phyloP scores from a whole-genome alignment of 2,797 vertebrate species.

The Leptoclinus maculatus region DNA sequence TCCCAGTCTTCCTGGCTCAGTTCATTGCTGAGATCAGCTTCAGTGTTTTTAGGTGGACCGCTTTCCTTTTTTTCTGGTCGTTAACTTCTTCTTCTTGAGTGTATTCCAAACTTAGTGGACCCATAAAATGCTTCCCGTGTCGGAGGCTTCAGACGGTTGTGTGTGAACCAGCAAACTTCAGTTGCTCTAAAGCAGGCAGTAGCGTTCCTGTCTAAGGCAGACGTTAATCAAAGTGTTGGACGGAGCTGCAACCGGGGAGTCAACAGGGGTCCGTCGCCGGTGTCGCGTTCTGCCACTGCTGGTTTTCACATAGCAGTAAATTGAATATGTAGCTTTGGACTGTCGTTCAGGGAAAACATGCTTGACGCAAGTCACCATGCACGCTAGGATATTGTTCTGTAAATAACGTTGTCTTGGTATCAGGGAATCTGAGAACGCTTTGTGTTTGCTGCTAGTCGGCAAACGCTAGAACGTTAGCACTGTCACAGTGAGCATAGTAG shows the following conservation, averaged over 20 bases:
- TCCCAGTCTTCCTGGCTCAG: neutral
- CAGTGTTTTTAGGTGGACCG: neutral
- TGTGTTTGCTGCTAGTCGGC: too few relatives aligned
- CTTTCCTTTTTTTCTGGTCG: neutral
- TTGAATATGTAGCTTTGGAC: too few relatives aligned
- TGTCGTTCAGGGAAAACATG: too few relatives aligned
- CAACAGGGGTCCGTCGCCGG: too few relatives aligned
- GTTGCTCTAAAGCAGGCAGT: neutral
- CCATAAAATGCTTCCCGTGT: conserved; percentile 1
- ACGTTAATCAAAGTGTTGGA: neutral
- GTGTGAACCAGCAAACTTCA: neutral
- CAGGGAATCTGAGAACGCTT: too few relatives aligned
- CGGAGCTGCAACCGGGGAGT: neutral
- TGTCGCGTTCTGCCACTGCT: too few relatives aligned
- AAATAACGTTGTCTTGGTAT: too few relatives aligned
- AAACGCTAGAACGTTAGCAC: too few relatives aligned
- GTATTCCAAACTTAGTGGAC: neutral
- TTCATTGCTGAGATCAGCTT: neutral
- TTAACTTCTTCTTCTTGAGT: conserved; percentile 3
- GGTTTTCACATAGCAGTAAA: too few relatives aligned
- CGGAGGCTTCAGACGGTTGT: neutral
- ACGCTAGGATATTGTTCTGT: too few relatives aligned
- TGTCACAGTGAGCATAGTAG: neutral
- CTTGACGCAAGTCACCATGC: too few relatives aligned
- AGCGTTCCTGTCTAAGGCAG: conserved; percentile 14